Conservation (phyloP, 2,797 vertebrate species). For the Enteromius mattozi region DNA sequence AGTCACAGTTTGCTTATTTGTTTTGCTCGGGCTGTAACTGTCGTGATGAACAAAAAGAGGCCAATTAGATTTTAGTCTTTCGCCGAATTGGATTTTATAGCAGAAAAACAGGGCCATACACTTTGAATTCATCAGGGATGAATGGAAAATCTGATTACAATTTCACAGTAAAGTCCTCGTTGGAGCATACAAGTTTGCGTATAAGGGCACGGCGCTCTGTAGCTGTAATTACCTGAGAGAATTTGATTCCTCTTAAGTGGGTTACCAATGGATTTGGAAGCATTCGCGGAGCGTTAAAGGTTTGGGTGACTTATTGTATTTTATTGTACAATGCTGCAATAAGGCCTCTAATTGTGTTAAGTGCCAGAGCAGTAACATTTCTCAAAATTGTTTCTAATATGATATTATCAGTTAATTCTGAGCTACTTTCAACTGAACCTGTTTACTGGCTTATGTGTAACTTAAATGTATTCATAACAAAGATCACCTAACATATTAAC, state of each 20-base stretch:
- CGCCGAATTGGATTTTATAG: constrained; percentile 72
- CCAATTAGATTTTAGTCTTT: constrained; percentile 68
- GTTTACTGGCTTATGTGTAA: constrained; percentile 27
- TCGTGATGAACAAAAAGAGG: constrained; percentile 62
- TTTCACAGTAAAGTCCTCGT: constrained; percentile 74
- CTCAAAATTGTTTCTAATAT: constrained; percentile 52
- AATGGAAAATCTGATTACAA: constrained; percentile 71
- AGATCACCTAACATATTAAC: neutral
- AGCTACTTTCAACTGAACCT: constrained; percentile 46
- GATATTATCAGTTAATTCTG: constrained; percentile 39
- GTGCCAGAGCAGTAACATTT: constrained; percentile 38
- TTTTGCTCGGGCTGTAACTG: constrained; percentile 74
- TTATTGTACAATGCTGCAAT: constrained; percentile 56
- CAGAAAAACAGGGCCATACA: constrained; percentile 60
- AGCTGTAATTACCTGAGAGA: constrained; percentile 70
- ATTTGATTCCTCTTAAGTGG: constrained; percentile 69
- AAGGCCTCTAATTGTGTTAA: constrained; percentile 42
- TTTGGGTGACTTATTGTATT: constrained; percentile 52
- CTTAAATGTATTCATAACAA: constrained; percentile 41
- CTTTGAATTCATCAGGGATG: constrained; percentile 74
- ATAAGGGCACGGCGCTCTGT: constrained; percentile 63
- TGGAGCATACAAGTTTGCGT: constrained; percentile 52
- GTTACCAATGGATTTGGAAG: constrained; percentile 64
- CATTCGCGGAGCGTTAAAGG: constrained; percentile 58
- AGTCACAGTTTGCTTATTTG: constrained; percentile 77